Evolutionary conservation across 2,797 vertebrate species (phyloP).

Genomic region (Microcaecilia unicolor): DNA sequence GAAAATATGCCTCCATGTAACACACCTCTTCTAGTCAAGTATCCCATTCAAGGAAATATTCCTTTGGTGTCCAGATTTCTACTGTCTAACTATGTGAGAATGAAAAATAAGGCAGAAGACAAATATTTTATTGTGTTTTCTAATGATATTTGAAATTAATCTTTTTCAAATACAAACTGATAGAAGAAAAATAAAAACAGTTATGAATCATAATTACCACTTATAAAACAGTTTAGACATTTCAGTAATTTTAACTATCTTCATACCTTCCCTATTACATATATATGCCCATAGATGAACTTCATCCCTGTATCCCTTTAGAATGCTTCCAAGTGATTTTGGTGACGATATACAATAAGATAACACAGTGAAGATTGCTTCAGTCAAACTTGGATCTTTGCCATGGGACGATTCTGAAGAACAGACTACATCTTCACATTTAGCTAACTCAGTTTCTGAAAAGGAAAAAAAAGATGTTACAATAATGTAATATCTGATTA

Average conservation of each 20-base stretch:
- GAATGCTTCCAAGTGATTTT: slow-evolving; percentile 65
- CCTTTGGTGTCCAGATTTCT: slow-evolving; percentile 1
- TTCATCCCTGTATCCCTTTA: slow-evolving; percentile 76
- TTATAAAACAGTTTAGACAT: background rate
- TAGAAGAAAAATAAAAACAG: background rate
- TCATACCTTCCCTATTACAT: slow-evolving; percentile 74
- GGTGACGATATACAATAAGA: slow-evolving; percentile 65
- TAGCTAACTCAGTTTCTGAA: slow-evolving; percentile 25
- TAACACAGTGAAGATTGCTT: slow-evolving; percentile 70
- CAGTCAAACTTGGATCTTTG: slow-evolving; percentile 27
- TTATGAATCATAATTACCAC: background rate
- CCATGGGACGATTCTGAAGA: slow-evolving; percentile 10
- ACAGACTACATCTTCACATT: slow-evolving; percentile 17
- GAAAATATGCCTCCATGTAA: no score
- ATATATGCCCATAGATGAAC: slow-evolving; percentile 74
- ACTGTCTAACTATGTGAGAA: background rate
- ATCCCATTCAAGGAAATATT: no score
- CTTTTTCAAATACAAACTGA: background rate
- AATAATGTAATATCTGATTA: no score
- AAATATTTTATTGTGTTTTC: background rate
- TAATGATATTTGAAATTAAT: background rate
- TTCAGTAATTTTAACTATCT: slow-evolving; percentile 4
- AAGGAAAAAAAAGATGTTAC: slow-evolving; percentile 19
- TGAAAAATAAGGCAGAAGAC: background rate
- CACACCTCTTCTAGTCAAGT: no score